These are phyloP conservation scores for Limnodromus scolopaceus DNA, from an alignment of 2,797 vertebrate genomes.

Conservation along the genomic window DNA sequence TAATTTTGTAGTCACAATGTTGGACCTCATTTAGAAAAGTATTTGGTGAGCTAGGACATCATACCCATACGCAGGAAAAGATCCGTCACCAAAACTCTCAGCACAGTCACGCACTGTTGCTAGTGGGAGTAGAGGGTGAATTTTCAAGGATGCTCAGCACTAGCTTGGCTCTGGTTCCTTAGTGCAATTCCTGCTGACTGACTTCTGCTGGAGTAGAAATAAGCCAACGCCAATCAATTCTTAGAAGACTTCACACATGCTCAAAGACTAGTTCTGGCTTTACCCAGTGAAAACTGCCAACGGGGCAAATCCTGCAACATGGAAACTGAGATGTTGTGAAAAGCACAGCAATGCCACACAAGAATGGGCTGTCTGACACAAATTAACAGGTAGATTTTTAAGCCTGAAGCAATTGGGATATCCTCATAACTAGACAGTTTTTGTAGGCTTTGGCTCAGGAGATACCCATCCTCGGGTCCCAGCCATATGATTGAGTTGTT, in stretches of 20 bases:
- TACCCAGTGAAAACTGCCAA: neutral
- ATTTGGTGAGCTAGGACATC: neutral
- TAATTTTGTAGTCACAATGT: neutral
- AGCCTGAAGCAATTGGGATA: neutral
- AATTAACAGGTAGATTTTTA: neutral
- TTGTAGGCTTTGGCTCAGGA: neutral
- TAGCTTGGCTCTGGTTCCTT: neutral
- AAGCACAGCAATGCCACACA: neutral
- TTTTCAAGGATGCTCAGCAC: neutral
- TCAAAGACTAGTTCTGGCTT: neutral
- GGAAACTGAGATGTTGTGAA: neutral
- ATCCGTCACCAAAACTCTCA: neutral
- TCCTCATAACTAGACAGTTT: neutral
- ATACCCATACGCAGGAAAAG: accelerated
- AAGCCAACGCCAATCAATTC: neutral
- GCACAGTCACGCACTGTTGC: neutral
- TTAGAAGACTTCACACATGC: neutral
- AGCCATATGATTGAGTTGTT: neutral
- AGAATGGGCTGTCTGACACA: neutral
- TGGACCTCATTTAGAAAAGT: neutral
- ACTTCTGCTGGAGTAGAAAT: neutral
- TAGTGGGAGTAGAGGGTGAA: neutral
- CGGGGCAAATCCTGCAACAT: neutral
- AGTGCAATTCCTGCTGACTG: neutral
- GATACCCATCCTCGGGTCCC: neutral